A percentile compares a stretch with the other conserved stretches of the same genome.
Conservation (phyloP, 2,113 vertebrate genomes). For the Lynx canadensis region DNA sequence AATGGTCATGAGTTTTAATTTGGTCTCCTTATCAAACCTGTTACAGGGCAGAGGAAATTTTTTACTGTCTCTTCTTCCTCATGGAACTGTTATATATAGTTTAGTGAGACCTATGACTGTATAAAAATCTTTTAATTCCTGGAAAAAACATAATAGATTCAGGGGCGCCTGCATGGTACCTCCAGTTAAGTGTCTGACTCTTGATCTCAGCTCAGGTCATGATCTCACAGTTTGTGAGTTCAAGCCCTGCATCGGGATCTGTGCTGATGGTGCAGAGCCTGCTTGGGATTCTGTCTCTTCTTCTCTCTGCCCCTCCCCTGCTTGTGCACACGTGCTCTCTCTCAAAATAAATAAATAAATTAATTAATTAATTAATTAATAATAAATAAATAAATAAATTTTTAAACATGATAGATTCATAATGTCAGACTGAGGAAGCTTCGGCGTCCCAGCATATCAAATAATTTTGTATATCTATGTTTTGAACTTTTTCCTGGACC, state of each 20-base stretch:
- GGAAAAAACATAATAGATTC: neutral
- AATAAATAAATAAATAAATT: neutral
- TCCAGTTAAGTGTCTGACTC: too few relatives aligned
- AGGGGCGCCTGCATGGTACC: neutral
- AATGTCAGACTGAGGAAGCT: neutral
- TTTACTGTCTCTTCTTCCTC: neutral
- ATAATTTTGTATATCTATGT: neutral
- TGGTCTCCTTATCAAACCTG: neutral
- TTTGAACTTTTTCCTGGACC: neutral
- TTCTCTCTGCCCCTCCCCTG: too few relatives aligned
- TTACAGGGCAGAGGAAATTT: neutral
- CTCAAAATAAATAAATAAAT: too few relatives aligned
- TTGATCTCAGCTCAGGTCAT: too few relatives aligned
- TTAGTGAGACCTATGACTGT: neutral
- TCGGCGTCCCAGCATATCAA: neutral
- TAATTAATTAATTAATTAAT: too few relatives aligned
- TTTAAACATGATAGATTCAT: neutral
- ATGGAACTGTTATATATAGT: neutral
- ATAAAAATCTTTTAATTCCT: slow-evolving; percentile 49
- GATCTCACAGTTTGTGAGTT: too few relatives aligned
- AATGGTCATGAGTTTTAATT: slow-evolving; percentile 6
- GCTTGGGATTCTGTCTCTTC: too few relatives aligned
- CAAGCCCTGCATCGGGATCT: too few relatives aligned
- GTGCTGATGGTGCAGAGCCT: too few relatives aligned
- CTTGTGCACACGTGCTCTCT: too few relatives aligned